phyloP scores from a whole-genome alignment of 2,888 invertebrate species.

The Idaea biselata region DNA sequence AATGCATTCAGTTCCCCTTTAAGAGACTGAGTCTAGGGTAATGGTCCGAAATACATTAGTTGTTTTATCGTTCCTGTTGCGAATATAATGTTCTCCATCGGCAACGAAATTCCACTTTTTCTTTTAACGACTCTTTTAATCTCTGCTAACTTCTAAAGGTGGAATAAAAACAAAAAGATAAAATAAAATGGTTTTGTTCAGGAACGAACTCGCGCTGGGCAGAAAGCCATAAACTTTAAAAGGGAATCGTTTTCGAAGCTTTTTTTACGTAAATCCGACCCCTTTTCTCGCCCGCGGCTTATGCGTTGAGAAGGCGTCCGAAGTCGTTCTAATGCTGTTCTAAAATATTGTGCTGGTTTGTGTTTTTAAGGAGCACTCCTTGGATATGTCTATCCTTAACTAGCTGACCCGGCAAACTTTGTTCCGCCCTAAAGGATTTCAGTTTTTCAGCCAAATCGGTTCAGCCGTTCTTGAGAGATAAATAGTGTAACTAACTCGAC shows the following conservation, averaged over 20 bases:
- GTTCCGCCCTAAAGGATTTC: no score
- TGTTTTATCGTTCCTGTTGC: conserved; percentile 29
- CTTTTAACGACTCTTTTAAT: conserved; percentile 32
- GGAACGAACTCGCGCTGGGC: conserved; percentile 30
- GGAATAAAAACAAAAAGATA: conserved; percentile 23
- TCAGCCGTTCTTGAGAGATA: no score
- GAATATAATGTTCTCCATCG: conserved; percentile 24
- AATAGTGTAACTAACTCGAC: no score
- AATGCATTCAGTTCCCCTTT: conserved; percentile 42
- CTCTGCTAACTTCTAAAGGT: conserved; percentile 30
- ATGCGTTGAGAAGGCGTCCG: conserved; percentile 18
- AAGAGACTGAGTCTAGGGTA: conserved; percentile 33
- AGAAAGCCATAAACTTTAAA: conserved; percentile 33
- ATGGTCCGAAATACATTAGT: conserved; percentile 30
- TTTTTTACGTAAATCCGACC: conserved; percentile 28
- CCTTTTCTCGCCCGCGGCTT: conserved; percentile 28
- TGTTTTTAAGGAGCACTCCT: conserved; percentile 6
- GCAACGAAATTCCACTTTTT: conserved; percentile 23
- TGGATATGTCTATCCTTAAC: not conserved
- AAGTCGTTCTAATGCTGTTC: conserved; percentile 24
- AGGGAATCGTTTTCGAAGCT: conserved; percentile 31
- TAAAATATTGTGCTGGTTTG: conserved; percentile 24
- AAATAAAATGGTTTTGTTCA: conserved; percentile 28
- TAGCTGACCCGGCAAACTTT: not conserved
- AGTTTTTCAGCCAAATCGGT: no score